Evolutionary conservation across 1,140 invertebrate species (phyloP), one percentile per base, ranked within the genome.

Genomic region (Euura lappo): DNA sequence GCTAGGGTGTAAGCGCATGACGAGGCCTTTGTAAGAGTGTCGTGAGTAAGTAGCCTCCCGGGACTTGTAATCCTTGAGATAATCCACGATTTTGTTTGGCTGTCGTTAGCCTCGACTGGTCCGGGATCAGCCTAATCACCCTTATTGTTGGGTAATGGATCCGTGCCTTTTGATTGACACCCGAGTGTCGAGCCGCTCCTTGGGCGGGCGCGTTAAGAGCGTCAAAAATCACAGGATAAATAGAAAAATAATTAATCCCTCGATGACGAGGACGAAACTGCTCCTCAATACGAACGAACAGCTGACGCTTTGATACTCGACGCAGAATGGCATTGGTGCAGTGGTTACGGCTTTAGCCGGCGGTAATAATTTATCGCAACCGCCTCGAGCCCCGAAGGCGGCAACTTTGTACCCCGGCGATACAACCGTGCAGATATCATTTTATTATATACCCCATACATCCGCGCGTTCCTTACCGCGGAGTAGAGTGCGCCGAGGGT

Each of bases 41-140:
- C 65, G 74, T 70, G 72, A 75, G 75, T 79, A 79, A 83, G 78
- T 82, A 80, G 76, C 81, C 79, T 78, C 72, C 45, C 73, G 80
- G 79, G 79, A 83, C 76, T 76, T 78, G 80, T 80, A 81, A 80
- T 80, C 81, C 80, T 6, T 8, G 74, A 76, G 78, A 78, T 83
- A 80, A 83, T 78, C 79, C 78, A 70, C 77, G 84, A 85, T 84
- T 28, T 85, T 84, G 83, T 84, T 85, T 84, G 80, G 70, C 79
- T 80, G 81, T 83, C 81, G 83, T 82, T 85, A 81, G 81, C 77
- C 78, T 81, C 71, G 73, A 72, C 71, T 77, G 75, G 28, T 72
- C 73, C 78, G 78, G 75, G 77, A 77, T 60, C 6, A 60, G 51
- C 51, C 51, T 84, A 85, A 85, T 84, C 82, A 81, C 76, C 73